These are phyloP conservation scores for Nemotelus pantherinus DNA, from an alignment of 2,888 invertebrate genomes.

Conservation along the genomic window DNA sequence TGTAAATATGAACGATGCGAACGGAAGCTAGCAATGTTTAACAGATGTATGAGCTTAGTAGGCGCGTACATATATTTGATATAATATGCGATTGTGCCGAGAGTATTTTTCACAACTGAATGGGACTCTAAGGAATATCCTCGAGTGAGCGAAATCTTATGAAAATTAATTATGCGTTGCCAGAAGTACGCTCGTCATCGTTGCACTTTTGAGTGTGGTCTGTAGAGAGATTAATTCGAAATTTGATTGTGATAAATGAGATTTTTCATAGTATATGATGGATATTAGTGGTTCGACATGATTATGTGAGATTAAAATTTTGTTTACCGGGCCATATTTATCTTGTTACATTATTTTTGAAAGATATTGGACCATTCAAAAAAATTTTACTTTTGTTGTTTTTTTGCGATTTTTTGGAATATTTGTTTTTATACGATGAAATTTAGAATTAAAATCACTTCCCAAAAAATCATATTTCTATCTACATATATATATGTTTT, in stretches of 20 bases:
- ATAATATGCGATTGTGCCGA: neutral
- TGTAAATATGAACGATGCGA: neutral
- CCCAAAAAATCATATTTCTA: too few relatives aligned
- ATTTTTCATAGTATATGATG: neutral
- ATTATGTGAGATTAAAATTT: too few relatives aligned
- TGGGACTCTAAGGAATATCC: conserved; percentile 1
- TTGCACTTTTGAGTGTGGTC: neutral
- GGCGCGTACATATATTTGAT: neutral
- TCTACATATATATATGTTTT: too few relatives aligned
- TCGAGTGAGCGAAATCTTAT: neutral
- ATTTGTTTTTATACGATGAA: too few relatives aligned
- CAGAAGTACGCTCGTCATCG: neutral
- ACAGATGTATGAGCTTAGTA: conserved; percentile 25
- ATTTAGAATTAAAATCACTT: too few relatives aligned
- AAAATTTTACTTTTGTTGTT: too few relatives aligned
- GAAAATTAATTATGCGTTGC: conserved; percentile 29
- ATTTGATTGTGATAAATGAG: neutral
- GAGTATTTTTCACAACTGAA: conserved; percentile 4
- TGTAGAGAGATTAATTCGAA: neutral
- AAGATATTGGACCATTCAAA: too few relatives aligned
- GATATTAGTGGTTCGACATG: too few relatives aligned
- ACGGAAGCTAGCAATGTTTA: conserved; percentile 40
- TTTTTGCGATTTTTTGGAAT: too few relatives aligned
- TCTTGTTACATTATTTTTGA: too few relatives aligned
- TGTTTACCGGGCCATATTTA: too few relatives aligned